These are phyloP conservation scores for Anhinga anhinga DNA, from an alignment of 2,113 vertebrate species.

Conservation along the genomic window DNA sequence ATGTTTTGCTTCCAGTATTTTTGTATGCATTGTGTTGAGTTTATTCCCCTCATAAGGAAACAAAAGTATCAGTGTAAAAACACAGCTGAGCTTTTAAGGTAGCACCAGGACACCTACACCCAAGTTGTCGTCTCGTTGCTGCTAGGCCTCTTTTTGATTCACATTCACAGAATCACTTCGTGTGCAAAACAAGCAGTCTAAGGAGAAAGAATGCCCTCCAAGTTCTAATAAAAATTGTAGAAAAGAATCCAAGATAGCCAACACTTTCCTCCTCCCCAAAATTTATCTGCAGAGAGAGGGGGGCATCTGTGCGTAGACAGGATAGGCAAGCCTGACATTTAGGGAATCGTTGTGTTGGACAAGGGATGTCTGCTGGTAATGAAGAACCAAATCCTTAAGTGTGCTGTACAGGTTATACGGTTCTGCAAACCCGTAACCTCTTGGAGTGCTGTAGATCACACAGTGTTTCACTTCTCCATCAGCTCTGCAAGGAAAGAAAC, in stretches of 20 bases:
- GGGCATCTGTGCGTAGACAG: slow-evolving; percentile 89
- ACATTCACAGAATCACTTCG: slow-evolving; percentile 99
- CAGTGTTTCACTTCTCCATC: slow-evolving; percentile 96
- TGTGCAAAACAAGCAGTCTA: slow-evolving; percentile 99
- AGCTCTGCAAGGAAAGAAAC: slow-evolving; percentile 75
- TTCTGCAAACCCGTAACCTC: slow-evolving; percentile 93
- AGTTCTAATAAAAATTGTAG: slow-evolving; percentile 82
- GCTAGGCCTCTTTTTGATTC: slow-evolving; percentile 83
- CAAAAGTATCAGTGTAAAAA: slow-evolving; percentile 67
- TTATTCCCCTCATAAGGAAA: slow-evolving; percentile 69
- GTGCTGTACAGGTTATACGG: slow-evolving; percentile 93
- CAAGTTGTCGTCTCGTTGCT: slow-evolving; percentile 75
- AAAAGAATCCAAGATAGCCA: slow-evolving; percentile 75
- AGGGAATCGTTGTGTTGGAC: slow-evolving; percentile 95
- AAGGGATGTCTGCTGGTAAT: slow-evolving; percentile 93
- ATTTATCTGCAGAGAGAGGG: slow-evolving; percentile 85
- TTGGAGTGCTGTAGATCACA: slow-evolving; percentile 93
- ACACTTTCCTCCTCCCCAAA: slow-evolving; percentile 44
- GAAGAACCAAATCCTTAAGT: slow-evolving; percentile 93
- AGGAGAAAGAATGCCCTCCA: slow-evolving; percentile 95
- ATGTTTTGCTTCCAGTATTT: slow-evolving; percentile 66
- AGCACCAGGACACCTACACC: slow-evolving; percentile 83
- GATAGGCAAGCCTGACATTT: slow-evolving; percentile 92
- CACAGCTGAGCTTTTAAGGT: slow-evolving; percentile 81
- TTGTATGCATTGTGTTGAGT: not conserved